phyloP scores from a whole-genome alignment of 2,113 vertebrate species.

The Cyphomyrus discorhynchus region DNA sequence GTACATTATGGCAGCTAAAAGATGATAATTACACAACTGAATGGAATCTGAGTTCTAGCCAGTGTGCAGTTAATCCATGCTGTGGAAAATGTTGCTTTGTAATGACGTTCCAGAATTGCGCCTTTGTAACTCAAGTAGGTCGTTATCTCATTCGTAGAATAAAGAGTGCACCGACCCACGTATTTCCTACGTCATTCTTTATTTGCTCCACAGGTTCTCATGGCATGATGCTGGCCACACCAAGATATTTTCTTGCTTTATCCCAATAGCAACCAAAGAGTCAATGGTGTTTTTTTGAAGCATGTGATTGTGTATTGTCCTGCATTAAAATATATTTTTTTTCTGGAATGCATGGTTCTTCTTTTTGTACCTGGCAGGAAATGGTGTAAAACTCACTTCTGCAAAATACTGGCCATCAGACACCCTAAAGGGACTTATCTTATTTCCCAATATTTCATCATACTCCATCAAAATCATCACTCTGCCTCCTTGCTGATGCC shows the following conservation, averaged over 20 bases:
- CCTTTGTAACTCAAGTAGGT: too few relatives aligned
- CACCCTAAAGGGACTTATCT: not conserved
- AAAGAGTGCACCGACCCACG: too few relatives aligned
- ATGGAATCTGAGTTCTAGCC: too few relatives aligned
- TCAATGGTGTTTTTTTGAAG: not conserved
- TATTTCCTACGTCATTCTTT: too few relatives aligned
- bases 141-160: too few relatives aligned
- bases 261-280: not conserved
- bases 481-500: not conserved
- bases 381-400: too few relatives aligned
- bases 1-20: too few relatives aligned
- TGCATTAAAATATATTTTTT: not conserved
- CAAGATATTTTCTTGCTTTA: not conserved
- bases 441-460: not conserved
- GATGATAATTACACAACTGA: too few relatives aligned
- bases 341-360: not conserved
- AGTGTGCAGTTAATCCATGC: not conserved
- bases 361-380: not conserved
- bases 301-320: not conserved
- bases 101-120: too few relatives aligned
- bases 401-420: too few relatives aligned
- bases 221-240: not conserved
- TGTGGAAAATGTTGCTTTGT: not conserved
- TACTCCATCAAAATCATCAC: not conserved
- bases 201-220: too few relatives aligned